phyloP scores from a whole-genome alignment of 1,140 invertebrate genomes.

The Brachionus paranguensis region DNA sequence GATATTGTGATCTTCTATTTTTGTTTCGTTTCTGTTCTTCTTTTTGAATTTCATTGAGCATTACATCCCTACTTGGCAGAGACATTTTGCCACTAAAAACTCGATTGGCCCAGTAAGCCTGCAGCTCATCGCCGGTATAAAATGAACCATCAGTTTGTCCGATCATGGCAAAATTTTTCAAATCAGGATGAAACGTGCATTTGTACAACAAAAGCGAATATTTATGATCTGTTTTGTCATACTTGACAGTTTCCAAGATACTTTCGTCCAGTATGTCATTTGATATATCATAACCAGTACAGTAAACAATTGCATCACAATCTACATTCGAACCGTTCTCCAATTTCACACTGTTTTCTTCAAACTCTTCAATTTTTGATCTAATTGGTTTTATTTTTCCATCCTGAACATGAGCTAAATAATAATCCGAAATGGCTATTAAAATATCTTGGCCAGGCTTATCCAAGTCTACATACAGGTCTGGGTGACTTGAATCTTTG shows the following conservation, averaged over 20 bases:
- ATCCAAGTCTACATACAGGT: not conserved
- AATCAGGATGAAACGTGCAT: not conserved
- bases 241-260: not conserved
- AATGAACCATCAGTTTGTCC: not conserved
- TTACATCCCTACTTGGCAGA: not conserved
- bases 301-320: not conserved
- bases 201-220: constrained; percentile 9
- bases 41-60: not conserved
- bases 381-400: not conserved
- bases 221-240: not conserved
- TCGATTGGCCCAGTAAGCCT: constrained; percentile 10
- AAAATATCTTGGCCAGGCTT: not conserved
- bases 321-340: not conserved
- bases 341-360: not conserved
- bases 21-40: not conserved
- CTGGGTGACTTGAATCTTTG: not conserved
- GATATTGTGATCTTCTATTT: constrained; percentile 14
- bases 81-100: constrained; percentile 3
- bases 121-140: constrained; percentile 6
- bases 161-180: constrained; percentile 7
- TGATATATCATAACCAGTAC: constrained; percentile 25
- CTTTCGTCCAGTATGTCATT: not conserved
- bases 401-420: not conserved
- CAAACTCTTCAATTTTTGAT: not conserved
- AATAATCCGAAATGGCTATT: constrained; percentile 16